phyloP scores from a whole-genome alignment of 2,113 vertebrate species.

The Elephas maximus region DNA sequence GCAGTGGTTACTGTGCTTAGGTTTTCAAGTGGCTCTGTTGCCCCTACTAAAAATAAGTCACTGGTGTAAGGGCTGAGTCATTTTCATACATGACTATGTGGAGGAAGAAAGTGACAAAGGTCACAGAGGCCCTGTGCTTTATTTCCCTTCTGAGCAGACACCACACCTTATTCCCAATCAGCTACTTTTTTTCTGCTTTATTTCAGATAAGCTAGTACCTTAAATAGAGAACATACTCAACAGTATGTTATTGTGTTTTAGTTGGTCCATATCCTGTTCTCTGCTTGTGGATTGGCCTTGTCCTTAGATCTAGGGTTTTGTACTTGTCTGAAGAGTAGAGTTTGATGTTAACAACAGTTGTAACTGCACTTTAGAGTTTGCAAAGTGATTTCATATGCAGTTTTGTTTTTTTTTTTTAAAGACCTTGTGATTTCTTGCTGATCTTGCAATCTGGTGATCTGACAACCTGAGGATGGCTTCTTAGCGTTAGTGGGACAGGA shows the following conservation, averaged over 20 bases:
- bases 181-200: conserved; percentile 39
- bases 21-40: conserved; percentile 59
- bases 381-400: not conserved
- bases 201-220: conserved; percentile 60
- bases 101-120: conserved; percentile 78
- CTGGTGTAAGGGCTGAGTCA: conserved; percentile 74
- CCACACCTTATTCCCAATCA: not conserved
- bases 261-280: conserved; percentile 65
- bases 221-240: conserved; percentile 61
- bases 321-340: conserved; percentile 26
- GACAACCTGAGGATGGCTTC: not conserved
- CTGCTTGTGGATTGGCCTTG: conserved; percentile 4
- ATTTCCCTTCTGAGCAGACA: conserved; percentile 66
- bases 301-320: not conserved
- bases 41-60: conserved; percentile 76
- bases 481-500: not conserved
- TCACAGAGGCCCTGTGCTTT: conserved; percentile 41
- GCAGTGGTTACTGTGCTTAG: conserved; percentile 24
- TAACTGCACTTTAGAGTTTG: not conserved
- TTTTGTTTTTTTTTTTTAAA: not conserved
- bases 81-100: conserved; percentile 66
- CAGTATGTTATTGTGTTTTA: conserved; percentile 15
- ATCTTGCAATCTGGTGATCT: not conserved
- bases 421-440: not conserved
- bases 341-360: not conserved